Conservation (phyloP, 2,888 invertebrate species). For the Dioctria rufipes region DNA sequence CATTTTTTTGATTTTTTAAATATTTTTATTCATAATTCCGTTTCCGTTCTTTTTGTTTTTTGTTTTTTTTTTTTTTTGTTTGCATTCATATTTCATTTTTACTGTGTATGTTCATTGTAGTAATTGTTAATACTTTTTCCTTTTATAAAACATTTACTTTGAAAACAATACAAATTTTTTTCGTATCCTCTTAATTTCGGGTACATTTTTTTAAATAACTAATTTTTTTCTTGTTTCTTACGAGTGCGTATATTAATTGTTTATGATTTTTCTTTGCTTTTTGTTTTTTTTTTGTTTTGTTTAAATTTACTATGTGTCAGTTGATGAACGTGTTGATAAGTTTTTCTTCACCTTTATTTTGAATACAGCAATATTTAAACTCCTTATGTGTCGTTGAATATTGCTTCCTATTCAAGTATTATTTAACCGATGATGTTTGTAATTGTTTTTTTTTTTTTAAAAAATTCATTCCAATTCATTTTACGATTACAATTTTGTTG, state of each 20-base stretch:
- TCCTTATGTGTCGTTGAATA: constrained; percentile 8
- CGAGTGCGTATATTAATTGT: constrained; percentile 46
- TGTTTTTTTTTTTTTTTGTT: background rate
- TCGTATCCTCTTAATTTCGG: constrained; percentile 32
- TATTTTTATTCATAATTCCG: constrained; percentile 17
- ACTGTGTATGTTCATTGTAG: constrained; percentile 8
- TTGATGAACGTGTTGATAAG: constrained; percentile 34
- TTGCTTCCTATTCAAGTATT: constrained; percentile 28
- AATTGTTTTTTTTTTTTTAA: background rate
- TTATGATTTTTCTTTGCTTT: constrained; percentile 32
- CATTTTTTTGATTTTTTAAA: constrained; percentile 41
- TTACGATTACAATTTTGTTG: constrained; percentile 38
- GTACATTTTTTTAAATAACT: constrained; percentile 43
- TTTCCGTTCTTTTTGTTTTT: background rate
- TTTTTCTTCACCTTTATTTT: background rate
- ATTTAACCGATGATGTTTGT: background rate
- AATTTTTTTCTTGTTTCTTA: constrained; percentile 27
- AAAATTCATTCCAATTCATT: constrained; percentile 24
- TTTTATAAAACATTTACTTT: constrained; percentile 45
- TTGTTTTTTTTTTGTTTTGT: constrained; percentile 14
- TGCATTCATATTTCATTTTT: background rate
- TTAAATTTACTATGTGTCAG: constrained; percentile 30
- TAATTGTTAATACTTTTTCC: constrained; percentile 6
- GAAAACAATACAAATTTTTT: constrained; percentile 44
- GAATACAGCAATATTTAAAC: constrained; percentile 27